phyloP scores from a whole-genome alignment of 2,797 vertebrate species.

The Danio jaintianensis region DNA sequence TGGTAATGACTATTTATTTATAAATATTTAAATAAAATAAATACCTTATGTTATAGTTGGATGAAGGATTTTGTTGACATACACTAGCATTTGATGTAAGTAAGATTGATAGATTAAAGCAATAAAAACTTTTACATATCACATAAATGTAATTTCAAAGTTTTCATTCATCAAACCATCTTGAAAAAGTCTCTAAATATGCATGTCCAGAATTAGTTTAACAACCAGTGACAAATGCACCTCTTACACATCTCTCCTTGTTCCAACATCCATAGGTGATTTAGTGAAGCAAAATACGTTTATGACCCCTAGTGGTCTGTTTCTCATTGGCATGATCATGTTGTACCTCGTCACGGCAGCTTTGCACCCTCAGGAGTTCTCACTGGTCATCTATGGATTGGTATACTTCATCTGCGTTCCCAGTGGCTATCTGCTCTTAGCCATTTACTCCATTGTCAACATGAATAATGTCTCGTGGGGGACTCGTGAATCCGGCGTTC shows the following conservation, averaged over 20 bases:
- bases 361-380: conserved; percentile 75
- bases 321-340: conserved; percentile 62
- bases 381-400: conserved; percentile 63
- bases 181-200: not conserved
- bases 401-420: conserved; percentile 68
- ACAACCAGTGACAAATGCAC: not conserved
- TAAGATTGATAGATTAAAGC: too few species aligned
- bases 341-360: conserved; percentile 66
- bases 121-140: too few species aligned
- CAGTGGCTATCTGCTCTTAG: conserved; percentile 66
- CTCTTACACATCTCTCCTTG: not conserved
- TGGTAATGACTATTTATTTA: conserved; percentile 60
- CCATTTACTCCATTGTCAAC: conserved; percentile 70
- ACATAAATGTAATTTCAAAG: too few species aligned
- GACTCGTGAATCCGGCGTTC: conserved; percentile 60
- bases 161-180: too few species aligned
- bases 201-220: not conserved
- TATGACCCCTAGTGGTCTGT: conserved; percentile 73
- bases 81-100: not conserved
- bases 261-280: conserved; percentile 57
- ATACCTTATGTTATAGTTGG: too few species aligned
- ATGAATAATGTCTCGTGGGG: conserved; percentile 73
- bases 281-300: conserved; percentile 69
- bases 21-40: not conserved
- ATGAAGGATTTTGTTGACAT: not conserved